Percentiles rank a stretch among this genome's conserved stretches.
These are phyloP conservation scores for Polyodon spathula DNA, from an alignment of 2,113 vertebrate species.

Conservation along the genomic window DNA sequence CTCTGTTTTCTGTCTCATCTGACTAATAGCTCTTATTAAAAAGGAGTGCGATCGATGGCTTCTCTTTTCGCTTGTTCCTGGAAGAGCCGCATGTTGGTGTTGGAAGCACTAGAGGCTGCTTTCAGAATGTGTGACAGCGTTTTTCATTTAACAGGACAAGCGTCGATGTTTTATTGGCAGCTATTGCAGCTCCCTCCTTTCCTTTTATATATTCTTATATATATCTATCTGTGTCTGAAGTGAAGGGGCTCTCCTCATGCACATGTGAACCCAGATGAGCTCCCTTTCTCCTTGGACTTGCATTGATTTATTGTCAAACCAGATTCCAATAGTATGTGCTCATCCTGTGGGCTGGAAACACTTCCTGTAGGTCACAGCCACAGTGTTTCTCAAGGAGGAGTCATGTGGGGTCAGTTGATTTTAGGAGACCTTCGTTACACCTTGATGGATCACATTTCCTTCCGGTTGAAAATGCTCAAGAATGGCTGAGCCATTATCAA, in stretches of 20 bases:
- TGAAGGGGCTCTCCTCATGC: slow-evolving; percentile 1
- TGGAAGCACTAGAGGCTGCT: slow-evolving; percentile 76
- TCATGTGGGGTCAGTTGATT: no score
- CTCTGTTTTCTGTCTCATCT: no score
- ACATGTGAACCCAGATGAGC: background rate
- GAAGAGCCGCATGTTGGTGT: slow-evolving; percentile 62
- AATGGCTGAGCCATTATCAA: no score
- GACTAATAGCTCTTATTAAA: background rate
- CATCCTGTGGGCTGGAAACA: no score
- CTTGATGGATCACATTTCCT: no score
- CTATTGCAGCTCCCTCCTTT: slow-evolving; percentile 57
- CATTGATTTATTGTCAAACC: slow-evolving; percentile 30
- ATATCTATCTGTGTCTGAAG: no score
- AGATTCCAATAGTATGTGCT: slow-evolving; percentile 29
- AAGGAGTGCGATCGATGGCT: background rate
- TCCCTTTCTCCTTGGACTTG: slow-evolving; percentile 21
- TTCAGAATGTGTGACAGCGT: slow-evolving; percentile 73
- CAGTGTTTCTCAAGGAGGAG: no score
- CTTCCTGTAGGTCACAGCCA: no score
- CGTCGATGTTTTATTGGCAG: slow-evolving; percentile 90
- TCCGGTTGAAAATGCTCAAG: no score
- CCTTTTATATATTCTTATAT: no score
- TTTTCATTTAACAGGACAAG: slow-evolving; percentile 68
- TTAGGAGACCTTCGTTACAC: no score
- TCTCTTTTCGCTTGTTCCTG: slow-evolving; percentile 22